Conservation (phyloP, 2,888 invertebrate species). For the Eupithecia exiguata region DNA sequence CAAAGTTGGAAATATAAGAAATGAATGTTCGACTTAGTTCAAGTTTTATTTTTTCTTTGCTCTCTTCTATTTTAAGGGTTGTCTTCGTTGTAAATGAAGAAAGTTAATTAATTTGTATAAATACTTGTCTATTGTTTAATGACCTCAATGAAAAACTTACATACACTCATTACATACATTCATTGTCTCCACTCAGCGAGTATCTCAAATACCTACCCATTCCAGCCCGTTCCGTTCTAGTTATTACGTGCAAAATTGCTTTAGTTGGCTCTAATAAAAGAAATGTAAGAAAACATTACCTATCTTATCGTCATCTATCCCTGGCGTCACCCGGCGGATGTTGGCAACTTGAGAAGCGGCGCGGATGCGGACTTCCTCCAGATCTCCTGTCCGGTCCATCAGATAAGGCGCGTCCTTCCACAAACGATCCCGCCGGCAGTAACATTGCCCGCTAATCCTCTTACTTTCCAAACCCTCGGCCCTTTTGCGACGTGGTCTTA, state of each 20-base stretch:
- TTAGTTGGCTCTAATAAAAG: background rate
- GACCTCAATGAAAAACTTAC: background rate
- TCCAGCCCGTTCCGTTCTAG: background rate
- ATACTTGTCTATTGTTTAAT: background rate
- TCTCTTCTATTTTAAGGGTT: background rate
- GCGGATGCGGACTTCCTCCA: conserved; percentile 22
- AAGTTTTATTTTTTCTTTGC: background rate
- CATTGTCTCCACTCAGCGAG: background rate
- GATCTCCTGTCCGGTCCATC: conserved; percentile 4
- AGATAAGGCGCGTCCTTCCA: conserved; percentile 16
- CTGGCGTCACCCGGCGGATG: background rate
- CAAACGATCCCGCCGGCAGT: conserved; percentile 14
- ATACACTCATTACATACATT: too few relatives aligned
- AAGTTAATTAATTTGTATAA: background rate
- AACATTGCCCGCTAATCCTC: conserved; percentile 22
- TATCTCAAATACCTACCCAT: background rate
- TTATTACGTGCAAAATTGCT: background rate
- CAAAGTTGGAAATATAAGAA: background rate
- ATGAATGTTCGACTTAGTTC: background rate
- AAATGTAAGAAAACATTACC: background rate
- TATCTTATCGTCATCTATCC: background rate
- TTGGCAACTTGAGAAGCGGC: conserved; percentile 10
- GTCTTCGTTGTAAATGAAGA: background rate
- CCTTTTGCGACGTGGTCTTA: conserved; percentile 8
- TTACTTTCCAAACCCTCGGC: conserved; percentile 11